Percentiles rank a stretch among this genome's conserved stretches.
phyloP scores from a whole-genome alignment of 2,113 vertebrate species.

The Semnornis frantzii region DNA sequence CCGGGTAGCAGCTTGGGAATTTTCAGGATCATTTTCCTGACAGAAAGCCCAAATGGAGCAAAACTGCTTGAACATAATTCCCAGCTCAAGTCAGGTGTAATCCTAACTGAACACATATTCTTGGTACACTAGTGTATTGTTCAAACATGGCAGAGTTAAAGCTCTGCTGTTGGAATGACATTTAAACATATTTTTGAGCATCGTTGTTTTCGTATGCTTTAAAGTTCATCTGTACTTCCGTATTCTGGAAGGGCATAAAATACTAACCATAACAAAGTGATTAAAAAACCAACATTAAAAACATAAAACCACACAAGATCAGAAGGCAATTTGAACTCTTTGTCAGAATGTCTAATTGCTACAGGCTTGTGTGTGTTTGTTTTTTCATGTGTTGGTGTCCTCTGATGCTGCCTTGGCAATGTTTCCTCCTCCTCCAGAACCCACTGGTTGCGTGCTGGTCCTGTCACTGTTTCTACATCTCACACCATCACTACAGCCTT shows the following conservation, averaged over 20 bases:
- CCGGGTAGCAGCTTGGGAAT: not conserved
- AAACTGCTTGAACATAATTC: not conserved
- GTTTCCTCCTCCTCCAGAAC: not conserved
- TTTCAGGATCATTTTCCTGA: not conserved
- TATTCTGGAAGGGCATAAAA: not conserved
- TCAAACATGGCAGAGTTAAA: not conserved
- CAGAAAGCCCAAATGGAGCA: not conserved
- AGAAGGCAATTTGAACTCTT: not conserved
- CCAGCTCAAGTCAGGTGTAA: not conserved
- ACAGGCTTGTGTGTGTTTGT: constrained; percentile 5
- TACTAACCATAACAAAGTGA: not conserved
- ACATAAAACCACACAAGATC: not conserved
- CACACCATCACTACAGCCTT: not conserved
- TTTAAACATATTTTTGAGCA: not conserved
- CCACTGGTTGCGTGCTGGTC: not conserved
- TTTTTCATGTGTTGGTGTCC: not conserved
- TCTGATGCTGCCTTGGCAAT: not conserved
- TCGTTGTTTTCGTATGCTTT: not conserved
- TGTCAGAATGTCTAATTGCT: not conserved
- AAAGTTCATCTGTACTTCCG: constrained; percentile 9
- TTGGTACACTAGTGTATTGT: not conserved
- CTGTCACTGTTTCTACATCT: not conserved
- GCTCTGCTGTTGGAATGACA: not conserved
- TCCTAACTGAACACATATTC: not conserved
- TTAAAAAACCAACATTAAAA: not conserved